Evolutionary conservation across 2,888 invertebrate genomes (phyloP), one percentile per base, ranked within the genome.

Genomic region (Aphidius colemani): DNA sequence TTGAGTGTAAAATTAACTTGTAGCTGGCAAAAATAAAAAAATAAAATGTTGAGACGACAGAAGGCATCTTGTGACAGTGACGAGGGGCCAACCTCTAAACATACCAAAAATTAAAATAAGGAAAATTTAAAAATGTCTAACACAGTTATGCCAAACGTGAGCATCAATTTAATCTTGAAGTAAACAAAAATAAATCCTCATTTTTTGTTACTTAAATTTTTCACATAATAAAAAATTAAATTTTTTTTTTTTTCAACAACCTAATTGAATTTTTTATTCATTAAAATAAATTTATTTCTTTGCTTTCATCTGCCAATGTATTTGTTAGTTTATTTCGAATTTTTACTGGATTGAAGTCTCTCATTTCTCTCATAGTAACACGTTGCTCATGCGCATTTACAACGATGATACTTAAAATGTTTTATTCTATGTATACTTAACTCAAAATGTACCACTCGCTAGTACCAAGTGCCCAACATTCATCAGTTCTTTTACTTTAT

Each of bases 41-140:
- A 45, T n/a, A 44, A 53, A 59, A 49, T 41, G 60, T 41, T 53
- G 11, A 41, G 61, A 11, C 45, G 46, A 56, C 46, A 61, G 50
- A 43, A 53, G 50, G 50, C 49, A 57, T 53, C 66, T 65, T 66
- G 65, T 69, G 60, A 51, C 60, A 63, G 67, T 67, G 67, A 66
- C 67, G 66, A 53, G 67, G 68, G 67, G 65, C 60, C 65, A 57
- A 67, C 67, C 64, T 59, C 60, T 60, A 62, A 55, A 46, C 39
- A 55, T 57, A 66, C 62, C 44, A 57, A 64, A 51, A 62, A 61
- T 53, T 13, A 40, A 48, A 44, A 53, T 45, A 45, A 13, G 18
- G 6, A 18, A 48, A 48, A 46, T 56, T 41, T 39, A 59, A 56
- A 58, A 13, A 58, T 48, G 39, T 30, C 30, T 5, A 30, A 30